Conservation (phyloP, 2,888 invertebrate species). For the Drosophila tripunctata region DNA sequence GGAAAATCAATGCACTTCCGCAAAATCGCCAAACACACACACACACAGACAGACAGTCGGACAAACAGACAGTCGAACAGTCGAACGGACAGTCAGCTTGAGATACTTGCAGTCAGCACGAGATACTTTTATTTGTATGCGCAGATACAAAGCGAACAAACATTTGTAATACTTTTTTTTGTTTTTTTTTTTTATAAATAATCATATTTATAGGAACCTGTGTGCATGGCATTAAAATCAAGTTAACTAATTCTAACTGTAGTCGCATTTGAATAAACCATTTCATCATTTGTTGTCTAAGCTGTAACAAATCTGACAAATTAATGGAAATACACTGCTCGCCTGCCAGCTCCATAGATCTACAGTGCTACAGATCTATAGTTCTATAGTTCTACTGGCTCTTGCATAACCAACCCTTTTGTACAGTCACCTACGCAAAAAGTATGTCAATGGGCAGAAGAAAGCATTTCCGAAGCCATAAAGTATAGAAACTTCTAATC, state of each 20-base stretch:
- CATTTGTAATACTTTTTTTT: neutral
- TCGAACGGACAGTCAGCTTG: slow-evolving; percentile 16
- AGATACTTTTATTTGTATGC: slow-evolving; percentile 7
- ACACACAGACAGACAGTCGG: slow-evolving; percentile 21
- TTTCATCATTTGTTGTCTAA: slow-evolving; percentile 17
- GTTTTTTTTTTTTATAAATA: slow-evolving; percentile 15
- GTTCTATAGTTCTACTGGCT: neutral
- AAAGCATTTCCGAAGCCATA: too few species aligned
- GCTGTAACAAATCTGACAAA: slow-evolving; percentile 24
- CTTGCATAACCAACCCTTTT: neutral
- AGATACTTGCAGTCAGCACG: slow-evolving; percentile 21
- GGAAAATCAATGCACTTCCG: slow-evolving; percentile 77
- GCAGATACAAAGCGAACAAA: slow-evolving; percentile 15
- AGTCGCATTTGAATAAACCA: slow-evolving; percentile 7
- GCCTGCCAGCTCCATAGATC: neutral
- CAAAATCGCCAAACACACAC: slow-evolving; percentile 48
- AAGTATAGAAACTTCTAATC: too few species aligned
- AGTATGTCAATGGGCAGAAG: too few species aligned
- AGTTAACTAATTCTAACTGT: slow-evolving; percentile 20
- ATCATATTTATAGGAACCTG: slow-evolving; percentile 35
- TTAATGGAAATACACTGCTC: slow-evolving; percentile 13
- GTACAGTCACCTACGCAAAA: slow-evolving; percentile 9
- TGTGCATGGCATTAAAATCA: slow-evolving; percentile 26
- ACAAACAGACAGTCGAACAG: slow-evolving; percentile 8
- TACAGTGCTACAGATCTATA: neutral